phyloP scores from a whole-genome alignment of 30 jellyfish, hydroid and myxozoan genomes.

The Chironex yamaguchii region DNA sequence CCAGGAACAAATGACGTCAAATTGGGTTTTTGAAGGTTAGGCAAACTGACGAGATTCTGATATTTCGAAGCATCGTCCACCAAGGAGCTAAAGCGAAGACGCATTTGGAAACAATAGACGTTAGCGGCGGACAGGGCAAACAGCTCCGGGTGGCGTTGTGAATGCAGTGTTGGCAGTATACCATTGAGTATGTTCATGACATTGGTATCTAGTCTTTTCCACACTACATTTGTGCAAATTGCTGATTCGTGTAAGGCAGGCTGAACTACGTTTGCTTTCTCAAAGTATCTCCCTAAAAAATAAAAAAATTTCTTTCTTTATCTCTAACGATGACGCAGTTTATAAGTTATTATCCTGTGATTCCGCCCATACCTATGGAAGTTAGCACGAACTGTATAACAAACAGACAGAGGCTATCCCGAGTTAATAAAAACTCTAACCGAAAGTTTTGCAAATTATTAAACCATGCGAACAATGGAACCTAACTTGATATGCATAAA shows the following conservation, averaged over 20 bases:
- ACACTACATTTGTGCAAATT: constrained; percentile 32
- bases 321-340: too few species aligned
- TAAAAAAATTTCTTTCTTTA: too few species aligned
- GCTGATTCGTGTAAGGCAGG: background rate
- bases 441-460: too few species aligned
- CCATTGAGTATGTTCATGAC: constrained; percentile 3
- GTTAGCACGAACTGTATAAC: too few species aligned
- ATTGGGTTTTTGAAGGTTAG: constrained; percentile 30
- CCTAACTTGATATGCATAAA: too few species aligned
- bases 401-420: too few species aligned
- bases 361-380: too few species aligned
- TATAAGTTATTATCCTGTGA: too few species aligned
- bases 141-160: background rate
- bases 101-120: constrained; percentile 46
- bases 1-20: constrained; percentile 25
- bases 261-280: constrained; percentile 13
- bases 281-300: background rate
- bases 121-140: constrained; percentile 11
- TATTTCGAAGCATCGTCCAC: constrained; percentile 2
- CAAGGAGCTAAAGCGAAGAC: constrained; percentile 18
- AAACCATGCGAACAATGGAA: too few species aligned
- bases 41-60: constrained; percentile 30
- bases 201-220: constrained; percentile 45
- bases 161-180: background rate
- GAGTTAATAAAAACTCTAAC: too few species aligned